Evolutionary conservation across 2,888 invertebrate genomes (phyloP), one percentile per base, ranked within the genome.

Genomic region (Tenodera sinensis): DNA sequence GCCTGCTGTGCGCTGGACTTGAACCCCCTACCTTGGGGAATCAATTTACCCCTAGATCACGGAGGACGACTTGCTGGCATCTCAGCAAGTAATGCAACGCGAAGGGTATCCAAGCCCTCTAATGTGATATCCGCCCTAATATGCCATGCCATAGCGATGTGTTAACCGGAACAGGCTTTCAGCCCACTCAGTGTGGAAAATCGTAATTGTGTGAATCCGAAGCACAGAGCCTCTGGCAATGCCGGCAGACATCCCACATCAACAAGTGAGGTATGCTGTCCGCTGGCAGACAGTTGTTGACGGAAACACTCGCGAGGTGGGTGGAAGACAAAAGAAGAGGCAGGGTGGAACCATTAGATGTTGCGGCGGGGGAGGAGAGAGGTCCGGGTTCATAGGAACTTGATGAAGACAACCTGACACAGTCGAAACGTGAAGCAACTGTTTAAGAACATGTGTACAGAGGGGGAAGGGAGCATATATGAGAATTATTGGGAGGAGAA

Each of bases 401-500:
- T 54, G 85, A 85, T 85, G 85, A 85, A 85, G 85, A 47, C 47
- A 85, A 20, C 27, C 85, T 47, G 84, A 84, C 84, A 84, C 54
- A 71, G 54, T 71, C 54, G 54, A 71, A 71, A 71, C 54, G 54
- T 71, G 54, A 71, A 71, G 54, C 54, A 71, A 71, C 54, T 71
- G 54, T 71, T 71, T 71, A 71, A 25, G 25, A 71, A 71, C 54
- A 71, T 71, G 54, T 71, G 54, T 71, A 71, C 54, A 71, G 54
- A 71, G 20, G 20, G 25, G 54, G 54, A 30, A 4, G 54, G 54
- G 25, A 20, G 54, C 54, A 71, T 71, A 71, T 71, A 71, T 71
- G 54, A 71, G 14, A 28, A 83, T 28, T 28, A 83, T 27, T 28
- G 83, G 83, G 28, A 83, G 27, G 83, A 28, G 84, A 12, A 20